Percentiles rank a stretch among this genome's conserved stretches.
Evolutionary conservation across 2,888 invertebrate species (phyloP).

Genomic region (Limnephilus marmoratus): DNA sequence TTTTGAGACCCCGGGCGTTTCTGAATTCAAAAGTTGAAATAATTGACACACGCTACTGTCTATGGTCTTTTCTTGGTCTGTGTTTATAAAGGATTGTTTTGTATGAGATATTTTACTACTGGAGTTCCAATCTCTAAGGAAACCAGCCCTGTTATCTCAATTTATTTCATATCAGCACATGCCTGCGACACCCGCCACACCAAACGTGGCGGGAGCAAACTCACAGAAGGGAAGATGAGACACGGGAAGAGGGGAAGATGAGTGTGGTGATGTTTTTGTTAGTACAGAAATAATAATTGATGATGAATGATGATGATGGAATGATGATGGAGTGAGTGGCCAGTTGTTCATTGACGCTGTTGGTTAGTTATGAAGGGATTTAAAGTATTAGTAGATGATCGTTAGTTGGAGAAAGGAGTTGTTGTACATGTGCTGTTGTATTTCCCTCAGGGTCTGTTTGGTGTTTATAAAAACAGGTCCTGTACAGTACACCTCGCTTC

Average conservation of each 20-base stretch:
- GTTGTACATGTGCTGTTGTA: not conserved
- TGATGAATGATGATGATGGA: not conserved
- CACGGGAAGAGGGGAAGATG: not conserved
- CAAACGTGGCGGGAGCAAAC: not conserved
- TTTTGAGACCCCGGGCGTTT: too few relatives aligned
- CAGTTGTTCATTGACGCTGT: not conserved
- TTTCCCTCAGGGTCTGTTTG: too few relatives aligned
- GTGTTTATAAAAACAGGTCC: too few relatives aligned
- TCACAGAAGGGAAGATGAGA: not conserved
- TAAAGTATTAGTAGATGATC: not conserved
- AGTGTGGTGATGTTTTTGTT: conserved; percentile 3
- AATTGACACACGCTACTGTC: too few relatives aligned
- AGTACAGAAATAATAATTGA: not conserved
- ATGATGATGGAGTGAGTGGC: not conserved
- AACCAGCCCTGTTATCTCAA: conserved; percentile 57
- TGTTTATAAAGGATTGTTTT: not conserved
- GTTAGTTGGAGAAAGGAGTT: not conserved
- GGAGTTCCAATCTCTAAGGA: conserved; percentile 47
- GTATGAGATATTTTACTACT: conserved; percentile 58
- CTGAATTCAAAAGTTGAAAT: too few relatives aligned
- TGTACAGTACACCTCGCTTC: too few relatives aligned
- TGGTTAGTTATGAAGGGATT: not conserved
- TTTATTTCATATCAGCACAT: conserved; percentile 47
- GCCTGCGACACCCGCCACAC: not conserved
- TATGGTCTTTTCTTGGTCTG: too few relatives aligned